Percentiles rank a stretch among this genome's conserved stretches.
Evolutionary conservation across 2,888 invertebrate species (phyloP).

Genomic region (Volucella inanis): DNA sequence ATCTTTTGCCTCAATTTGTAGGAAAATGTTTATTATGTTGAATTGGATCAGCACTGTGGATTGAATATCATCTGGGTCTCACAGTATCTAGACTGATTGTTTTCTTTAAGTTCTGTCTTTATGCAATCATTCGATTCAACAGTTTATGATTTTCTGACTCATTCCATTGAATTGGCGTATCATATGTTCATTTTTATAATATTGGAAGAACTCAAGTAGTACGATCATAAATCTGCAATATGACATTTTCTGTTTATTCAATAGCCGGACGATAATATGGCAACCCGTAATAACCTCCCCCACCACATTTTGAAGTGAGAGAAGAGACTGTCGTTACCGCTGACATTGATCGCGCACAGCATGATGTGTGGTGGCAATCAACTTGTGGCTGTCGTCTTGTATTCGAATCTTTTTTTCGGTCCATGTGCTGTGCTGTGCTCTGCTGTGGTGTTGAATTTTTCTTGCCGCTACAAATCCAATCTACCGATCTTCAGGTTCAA

Average conservation of each 20-base stretch:
- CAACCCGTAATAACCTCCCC: constrained; percentile 54
- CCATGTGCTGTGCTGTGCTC: constrained; percentile 21
- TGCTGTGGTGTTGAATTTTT: constrained; percentile 41
- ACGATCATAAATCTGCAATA: too few species aligned
- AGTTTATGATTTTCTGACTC: too few species aligned
- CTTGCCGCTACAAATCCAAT: constrained; percentile 41
- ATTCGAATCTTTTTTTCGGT: constrained; percentile 48
- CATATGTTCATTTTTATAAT: too few species aligned
- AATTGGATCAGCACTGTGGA: too few species aligned
- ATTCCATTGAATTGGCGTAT: too few species aligned
- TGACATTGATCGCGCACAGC: constrained; percentile 65
- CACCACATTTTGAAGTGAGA: constrained; percentile 21
- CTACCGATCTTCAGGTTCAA: constrained; percentile 12
- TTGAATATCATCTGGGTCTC: too few species aligned
- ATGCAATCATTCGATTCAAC: too few species aligned
- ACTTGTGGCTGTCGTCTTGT: constrained; percentile 46
- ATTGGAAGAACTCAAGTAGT: too few species aligned
- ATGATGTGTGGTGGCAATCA: constrained; percentile 61
- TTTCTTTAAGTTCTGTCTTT: too few species aligned
- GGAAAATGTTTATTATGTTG: too few species aligned
- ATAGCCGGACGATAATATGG: constrained; percentile 24
- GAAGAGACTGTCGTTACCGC: constrained; percentile 15
- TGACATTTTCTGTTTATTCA: neutral
- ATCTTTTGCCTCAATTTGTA: too few species aligned
- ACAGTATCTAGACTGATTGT: too few species aligned